Conservation (phyloP, 1,140 invertebrate genomes). For the Meloidogyne exigua region DNA sequence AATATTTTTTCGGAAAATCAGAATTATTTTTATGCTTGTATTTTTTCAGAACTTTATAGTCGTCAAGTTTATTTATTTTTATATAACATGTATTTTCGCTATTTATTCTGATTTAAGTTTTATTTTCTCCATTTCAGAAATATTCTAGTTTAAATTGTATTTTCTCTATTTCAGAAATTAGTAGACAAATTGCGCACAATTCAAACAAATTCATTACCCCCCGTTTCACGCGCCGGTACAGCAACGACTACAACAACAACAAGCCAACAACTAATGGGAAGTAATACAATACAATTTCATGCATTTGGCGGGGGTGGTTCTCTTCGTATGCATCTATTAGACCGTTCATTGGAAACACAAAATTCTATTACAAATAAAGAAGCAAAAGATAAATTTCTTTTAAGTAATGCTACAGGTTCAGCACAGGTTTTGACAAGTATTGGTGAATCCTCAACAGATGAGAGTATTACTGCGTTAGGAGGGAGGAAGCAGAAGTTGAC, state of each 20-base stretch:
- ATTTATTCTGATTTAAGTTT: neutral
- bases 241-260: constrained; percentile 20
- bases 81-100: neutral
- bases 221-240: constrained; percentile 21
- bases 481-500: neutral
- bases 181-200: constrained; percentile 55
- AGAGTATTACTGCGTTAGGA: neutral
- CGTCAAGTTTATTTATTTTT: no score
- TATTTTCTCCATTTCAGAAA: constrained; percentile 33
- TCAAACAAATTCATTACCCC: constrained; percentile 53
- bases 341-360: constrained; percentile 38
- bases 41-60: neutral
- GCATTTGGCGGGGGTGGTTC: constrained; percentile 39
- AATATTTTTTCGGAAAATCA: neutral
- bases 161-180: constrained; percentile 40
- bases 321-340: constrained; percentile 46
- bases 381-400: neutral
- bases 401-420: neutral
- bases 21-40: neutral
- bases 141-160: neutral
- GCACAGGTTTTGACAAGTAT: constrained; percentile 26
- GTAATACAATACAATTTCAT: constrained; percentile 27
- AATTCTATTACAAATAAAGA: constrained; percentile 21
- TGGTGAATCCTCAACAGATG: constrained; percentile 1
- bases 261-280: constrained; percentile 36